Evolutionary conservation across 2,888 invertebrate species (phyloP).

Genomic region (Amorpha juglandis): DNA sequence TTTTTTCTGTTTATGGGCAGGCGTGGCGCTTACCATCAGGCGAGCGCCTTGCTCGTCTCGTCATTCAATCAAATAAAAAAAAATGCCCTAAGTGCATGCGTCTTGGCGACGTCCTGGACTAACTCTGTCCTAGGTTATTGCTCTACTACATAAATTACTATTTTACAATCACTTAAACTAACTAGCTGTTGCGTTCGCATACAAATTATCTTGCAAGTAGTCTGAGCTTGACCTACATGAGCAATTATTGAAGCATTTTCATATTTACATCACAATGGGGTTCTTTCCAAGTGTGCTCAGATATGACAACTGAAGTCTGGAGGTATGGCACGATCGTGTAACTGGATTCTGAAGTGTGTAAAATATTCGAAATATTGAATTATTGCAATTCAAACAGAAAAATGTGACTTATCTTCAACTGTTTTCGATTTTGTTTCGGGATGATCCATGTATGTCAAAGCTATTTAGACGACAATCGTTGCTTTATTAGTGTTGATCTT

Average conservation of each 20-base stretch:
- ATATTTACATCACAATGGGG: conserved; percentile 61
- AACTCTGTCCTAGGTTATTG: background rate
- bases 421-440: no score
- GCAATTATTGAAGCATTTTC: conserved; percentile 53
- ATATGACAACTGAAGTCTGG: background rate
- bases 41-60: no score
- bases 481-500: no score
- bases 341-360: background rate
- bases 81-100: background rate
- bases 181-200: conserved; percentile 9
- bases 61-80: no score
- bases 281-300: conserved; percentile 38
- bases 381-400: no score
- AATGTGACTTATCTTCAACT: no score
- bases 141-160: background rate
- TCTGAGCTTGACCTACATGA: conserved; percentile 59
- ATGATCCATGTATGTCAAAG: no score
- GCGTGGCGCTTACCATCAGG: no score
- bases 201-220: conserved; percentile 48
- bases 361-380: background rate
- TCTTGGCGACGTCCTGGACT: background rate
- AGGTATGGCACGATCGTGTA: background rate
- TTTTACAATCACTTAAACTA: conserved; percentile 19
- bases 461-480: no score
- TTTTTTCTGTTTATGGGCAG: no score